A percentile compares a stretch with the other conserved stretches of the same genome.
Conservation (phyloP, 2,888 invertebrate genomes). For the Celastrina argiolus region DNA sequence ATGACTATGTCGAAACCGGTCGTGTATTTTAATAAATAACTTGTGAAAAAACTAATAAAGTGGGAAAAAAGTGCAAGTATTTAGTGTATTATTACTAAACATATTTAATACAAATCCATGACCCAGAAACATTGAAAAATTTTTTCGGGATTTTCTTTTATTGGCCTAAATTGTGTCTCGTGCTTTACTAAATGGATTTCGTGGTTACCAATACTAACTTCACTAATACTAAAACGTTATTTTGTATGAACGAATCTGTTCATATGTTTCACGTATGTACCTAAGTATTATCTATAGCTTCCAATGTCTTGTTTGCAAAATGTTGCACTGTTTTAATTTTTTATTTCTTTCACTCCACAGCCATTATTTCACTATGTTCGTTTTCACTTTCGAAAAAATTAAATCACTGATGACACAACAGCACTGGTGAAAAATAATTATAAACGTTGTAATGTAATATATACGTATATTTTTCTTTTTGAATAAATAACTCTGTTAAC, state of each 20-base stretch:
- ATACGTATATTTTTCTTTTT: background rate
- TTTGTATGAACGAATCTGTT: background rate
- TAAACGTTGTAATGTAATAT: background rate
- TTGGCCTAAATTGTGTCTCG: background rate
- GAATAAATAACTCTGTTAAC: background rate
- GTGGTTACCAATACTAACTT: background rate
- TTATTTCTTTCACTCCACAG: slow-evolving; percentile 12
- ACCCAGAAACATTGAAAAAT: too few relatives aligned
- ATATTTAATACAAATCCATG: too few relatives aligned
- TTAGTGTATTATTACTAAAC: too few relatives aligned
- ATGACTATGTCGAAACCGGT: too few relatives aligned
- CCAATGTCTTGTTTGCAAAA: background rate
- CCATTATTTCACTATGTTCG: slow-evolving; percentile 8
- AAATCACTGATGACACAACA: background rate
- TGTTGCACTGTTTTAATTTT: slow-evolving; percentile 10
- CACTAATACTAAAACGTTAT: background rate
- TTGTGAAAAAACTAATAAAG: too few relatives aligned
- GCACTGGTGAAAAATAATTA: background rate
- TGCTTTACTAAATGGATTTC: background rate
- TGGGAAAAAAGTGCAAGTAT: too few relatives aligned
- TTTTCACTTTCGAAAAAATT: slow-evolving; percentile 22
- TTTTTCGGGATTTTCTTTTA: too few relatives aligned
- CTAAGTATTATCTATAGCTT: background rate
- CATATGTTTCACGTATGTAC: background rate
- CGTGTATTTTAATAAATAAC: too few relatives aligned